Evolutionary conservation across 2,888 invertebrate genomes (phyloP), one percentile per base, ranked within the genome.

Genomic region (Erebia ligea): DNA sequence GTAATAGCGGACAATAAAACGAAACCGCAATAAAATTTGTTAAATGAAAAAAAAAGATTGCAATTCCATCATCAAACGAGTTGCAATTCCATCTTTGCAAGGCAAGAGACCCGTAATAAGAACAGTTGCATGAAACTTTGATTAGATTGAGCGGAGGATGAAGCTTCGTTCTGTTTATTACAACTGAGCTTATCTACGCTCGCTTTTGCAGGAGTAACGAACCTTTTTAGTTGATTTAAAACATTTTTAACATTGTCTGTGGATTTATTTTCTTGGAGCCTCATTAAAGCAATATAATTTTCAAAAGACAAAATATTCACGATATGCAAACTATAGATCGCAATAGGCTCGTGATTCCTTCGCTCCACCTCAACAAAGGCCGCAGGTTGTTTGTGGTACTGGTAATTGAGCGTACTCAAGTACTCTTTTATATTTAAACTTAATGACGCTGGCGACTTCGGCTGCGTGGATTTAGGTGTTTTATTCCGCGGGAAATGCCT

Each of bases 61-160:
- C 67, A 74, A 65, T 71, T 70, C 64, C 50, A 63, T 63, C 56
- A 68, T 63, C 45, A 13, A 45, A 45, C 45, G 11, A 61, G 13
- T 21, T 45, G 68, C 68, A 74, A 65, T 71, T 70, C 64, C 57
- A 63, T 63, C 56, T 65, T 63, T 66, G 54, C 61, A 61, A 42
- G 21, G 45, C 45, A 45, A 21, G 45, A 34, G 58, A 34, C 34
- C n/a, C 40, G 34, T 42, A 45, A 45, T 61, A 76, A 72, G 73
- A 75, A 75, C 73, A 59, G 10, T 40, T 42, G 40, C 34, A 72
- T 62, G 68, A 71, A 73, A 74, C 72, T 77, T 76, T 75, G 76
- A 77, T 77, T 75, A 75, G 74, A 76, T 76, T 74, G 17, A 45
- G 19, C 10, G 15, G 25, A 19, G 42, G 61, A 61, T 42, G 45